A percentile compares a stretch with the other conserved stretches of the same genome.
Conservation (phyloP, 2,797 vertebrate genomes). For the Thamnophis elegans region DNA sequence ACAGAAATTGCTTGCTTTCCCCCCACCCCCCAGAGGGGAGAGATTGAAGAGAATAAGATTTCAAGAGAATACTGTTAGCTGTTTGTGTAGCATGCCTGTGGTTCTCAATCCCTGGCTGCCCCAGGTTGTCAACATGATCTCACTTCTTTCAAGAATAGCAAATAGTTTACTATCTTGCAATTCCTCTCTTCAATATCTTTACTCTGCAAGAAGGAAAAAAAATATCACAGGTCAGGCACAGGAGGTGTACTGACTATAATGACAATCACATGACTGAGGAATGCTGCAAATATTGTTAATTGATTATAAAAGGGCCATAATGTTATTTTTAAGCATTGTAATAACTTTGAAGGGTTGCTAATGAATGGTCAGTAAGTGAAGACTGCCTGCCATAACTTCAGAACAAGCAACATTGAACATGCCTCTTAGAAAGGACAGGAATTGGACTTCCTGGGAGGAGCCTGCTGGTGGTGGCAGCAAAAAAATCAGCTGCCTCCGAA, state of each 20-base stretch:
- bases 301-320: background rate
- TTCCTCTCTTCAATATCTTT: background rate
- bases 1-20: background rate
- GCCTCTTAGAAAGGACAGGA: background rate
- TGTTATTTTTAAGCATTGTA: background rate
- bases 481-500: no score
- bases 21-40: background rate
- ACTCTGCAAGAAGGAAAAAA: background rate
- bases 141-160: background rate
- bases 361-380: background rate
- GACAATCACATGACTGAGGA: background rate
- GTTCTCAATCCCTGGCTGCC: background rate
- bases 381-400: background rate
- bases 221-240: background rate
- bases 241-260: background rate
- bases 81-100: background rate
- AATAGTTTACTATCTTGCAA: background rate
- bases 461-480: no score
- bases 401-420: background rate
- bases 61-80: background rate
- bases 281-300: background rate
- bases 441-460: no score
- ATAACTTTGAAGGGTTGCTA: background rate
- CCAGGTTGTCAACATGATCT: background rate
- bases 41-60: background rate